Base-by-base conservation (phyloP, 2,888 invertebrate species). In the Temnothorax rugatulus region DNA sequence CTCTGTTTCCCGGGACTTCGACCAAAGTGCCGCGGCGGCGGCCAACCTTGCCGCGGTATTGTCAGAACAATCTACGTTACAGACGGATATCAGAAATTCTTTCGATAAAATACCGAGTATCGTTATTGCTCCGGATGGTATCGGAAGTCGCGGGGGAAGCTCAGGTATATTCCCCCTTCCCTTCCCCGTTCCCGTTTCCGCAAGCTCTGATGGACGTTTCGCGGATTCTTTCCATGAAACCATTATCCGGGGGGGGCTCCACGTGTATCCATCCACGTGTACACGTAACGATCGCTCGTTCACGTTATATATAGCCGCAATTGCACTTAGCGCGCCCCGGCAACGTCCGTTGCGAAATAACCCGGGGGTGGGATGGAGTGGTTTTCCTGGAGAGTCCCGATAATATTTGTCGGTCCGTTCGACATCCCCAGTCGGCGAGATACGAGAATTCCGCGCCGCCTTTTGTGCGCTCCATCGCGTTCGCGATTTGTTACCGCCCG, bases 241-340 rank as follows among this genome's bases (percentile, higher is more conserved):
- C 47, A 47, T 77, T 69, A 79, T 29, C 71, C 29, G 29, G 29
- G 59, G 21, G 18, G 4, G 47, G 47, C 8, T 59, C 77, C 54
- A 8, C 29, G 44, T 69, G 29, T 75, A 38, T 73, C 57, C 57
- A 15, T n/a, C 38, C 50, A 15, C 50, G n/a, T 52, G 63, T 64
- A 76, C 63, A 63, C 64, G 64, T 79, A 79, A 79, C 79, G 71
- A 71, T 79, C 38, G 71, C 79, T 79, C 71, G 71, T 79, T 79
- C 47, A 50, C 59, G 71, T 79, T 79, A 79, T 71, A 79, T 79
- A 71, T 47, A 47, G 47, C 71, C 21, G 71, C 79, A 79, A 79
- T 59, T 59, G 79, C 21, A 79, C 64, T 18, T 52, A 64, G 38
- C 52, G 64, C 59, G 47, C 18, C 34, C 38, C 38, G 29, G 44